phyloP scores from a whole-genome alignment of 2,888 invertebrate species.

The Thumatha senex region DNA sequence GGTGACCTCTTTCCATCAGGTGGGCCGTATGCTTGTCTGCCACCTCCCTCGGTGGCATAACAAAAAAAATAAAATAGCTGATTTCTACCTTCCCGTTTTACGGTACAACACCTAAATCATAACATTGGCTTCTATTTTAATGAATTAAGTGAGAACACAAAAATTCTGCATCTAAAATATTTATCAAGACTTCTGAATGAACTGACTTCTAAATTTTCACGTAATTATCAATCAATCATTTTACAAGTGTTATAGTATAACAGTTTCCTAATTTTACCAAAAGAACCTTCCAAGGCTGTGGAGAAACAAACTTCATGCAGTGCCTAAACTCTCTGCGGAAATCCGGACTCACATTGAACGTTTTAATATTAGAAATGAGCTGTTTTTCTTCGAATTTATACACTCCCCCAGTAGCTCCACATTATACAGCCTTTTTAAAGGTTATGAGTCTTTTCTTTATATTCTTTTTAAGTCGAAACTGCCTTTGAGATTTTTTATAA shows the following conservation, averaged over 20 bases:
- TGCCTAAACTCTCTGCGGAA: slow-evolving; percentile 26
- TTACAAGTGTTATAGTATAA: too few relatives aligned
- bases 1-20: too few relatives aligned
- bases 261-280: slow-evolving; percentile 5
- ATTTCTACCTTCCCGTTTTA: too few relatives aligned
- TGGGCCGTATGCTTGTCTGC: too few relatives aligned
- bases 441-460: slow-evolving; percentile 39
- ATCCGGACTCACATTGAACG: slow-evolving; percentile 27
- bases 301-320: slow-evolving; percentile 12
- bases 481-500: slow-evolving; percentile 21
- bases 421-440: slow-evolving; percentile 44
- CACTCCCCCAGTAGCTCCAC: slow-evolving; percentile 33
- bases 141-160: too few relatives aligned
- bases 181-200: background rate
- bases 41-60: too few relatives aligned
- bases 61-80: too few relatives aligned
- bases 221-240: background rate
- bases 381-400: slow-evolving; percentile 52
- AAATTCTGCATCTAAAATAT: background rate
- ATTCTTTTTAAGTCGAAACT: slow-evolving; percentile 33
- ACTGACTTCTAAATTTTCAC: background rate
- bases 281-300: slow-evolving; percentile 13
- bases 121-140: too few relatives aligned
- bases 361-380: slow-evolving; percentile 65
- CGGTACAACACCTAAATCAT: too few relatives aligned